Conservation (phyloP, 1,140 invertebrate species). For the Achroia grisella region DNA sequence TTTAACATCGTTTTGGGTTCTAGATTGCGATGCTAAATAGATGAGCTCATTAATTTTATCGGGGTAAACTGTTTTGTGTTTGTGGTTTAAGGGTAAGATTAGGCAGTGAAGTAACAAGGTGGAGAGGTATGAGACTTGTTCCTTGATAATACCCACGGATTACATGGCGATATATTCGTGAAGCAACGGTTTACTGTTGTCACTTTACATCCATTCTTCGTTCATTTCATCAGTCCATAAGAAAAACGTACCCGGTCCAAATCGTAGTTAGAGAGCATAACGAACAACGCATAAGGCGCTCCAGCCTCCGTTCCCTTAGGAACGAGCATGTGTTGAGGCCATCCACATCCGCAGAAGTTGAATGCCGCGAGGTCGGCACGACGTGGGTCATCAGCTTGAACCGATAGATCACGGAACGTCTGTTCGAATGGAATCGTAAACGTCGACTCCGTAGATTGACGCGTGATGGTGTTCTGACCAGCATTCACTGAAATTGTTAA, state of each 20-base stretch:
- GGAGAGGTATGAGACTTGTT: too few relatives aligned
- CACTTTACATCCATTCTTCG: too few relatives aligned
- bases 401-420: conserved; percentile 80
- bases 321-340: conserved; percentile 89
- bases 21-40: too few relatives aligned
- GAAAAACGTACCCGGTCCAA: conserved; percentile 76
- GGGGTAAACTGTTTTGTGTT: too few relatives aligned
- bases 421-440: conserved; percentile 84
- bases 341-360: conserved; percentile 90
- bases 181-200: too few relatives aligned
- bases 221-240: too few relatives aligned
- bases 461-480: conserved; percentile 78
- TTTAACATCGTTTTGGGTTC: too few relatives aligned
- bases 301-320: conserved; percentile 83
- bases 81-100: too few relatives aligned
- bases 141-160: too few relatives aligned
- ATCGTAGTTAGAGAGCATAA: conserved; percentile 87
- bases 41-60: too few relatives aligned
- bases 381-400: conserved; percentile 63
- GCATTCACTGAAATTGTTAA: conserved; percentile 73
- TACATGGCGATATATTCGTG: too few relatives aligned
- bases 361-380: conserved; percentile 71
- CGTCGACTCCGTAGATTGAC: conserved; percentile 78
- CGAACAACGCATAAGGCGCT: conserved; percentile 81
- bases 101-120: too few relatives aligned